Base-by-base conservation (phyloP, 2,113 vertebrate species). In the Pelmatolapia mariae region DNA sequence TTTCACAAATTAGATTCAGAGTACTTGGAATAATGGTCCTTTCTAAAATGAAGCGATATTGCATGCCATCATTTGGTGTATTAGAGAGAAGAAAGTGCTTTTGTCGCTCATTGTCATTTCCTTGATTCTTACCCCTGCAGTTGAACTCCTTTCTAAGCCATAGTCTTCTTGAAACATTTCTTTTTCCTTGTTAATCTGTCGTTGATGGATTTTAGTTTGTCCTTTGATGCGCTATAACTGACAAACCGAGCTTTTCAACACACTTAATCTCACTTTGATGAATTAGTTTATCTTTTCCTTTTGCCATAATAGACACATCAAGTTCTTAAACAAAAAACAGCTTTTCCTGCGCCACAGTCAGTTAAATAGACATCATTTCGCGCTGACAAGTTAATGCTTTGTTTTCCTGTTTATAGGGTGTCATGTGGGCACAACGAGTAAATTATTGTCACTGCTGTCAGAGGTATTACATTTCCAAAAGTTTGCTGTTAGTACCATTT, bases 371-470 rank as follows among this genome's bases (percentile, higher is more conserved):
- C 91, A 95, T 95, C 68, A 93, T 93, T 95, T 95, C 63, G 86
- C 82, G 63, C 71, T 93, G 95, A 96, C 93, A 94, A 91, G 81
- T 93, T 93, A 96, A 95, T 95, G 91, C 90, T 95, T 95, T 96
- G 93, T 95, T 94, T 96, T 89, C 73, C 66, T 89, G 91, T 96
- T 96, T 94, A 94, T 95, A 90, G 88, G 88, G 80, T 85, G 86
- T 95, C 94, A 92, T 96, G 93, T 92, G 91, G 93, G 90, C 93
- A 93, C 88, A 86, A 89, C 89, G 91, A 94, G 87, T 95, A 95
- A 96, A 95, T 96, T 93, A 96, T 94, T 93, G 92, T 94, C 91
- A 88, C 86, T 91, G 90, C 94, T 94, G 92, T 95, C 92, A 76
- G 89, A 90, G 89, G 91, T 91, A 94, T 95, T 95, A 93, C 81